phyloP scores from a whole-genome alignment of 2,888 invertebrate species.

The Xestia sexstrigata region DNA sequence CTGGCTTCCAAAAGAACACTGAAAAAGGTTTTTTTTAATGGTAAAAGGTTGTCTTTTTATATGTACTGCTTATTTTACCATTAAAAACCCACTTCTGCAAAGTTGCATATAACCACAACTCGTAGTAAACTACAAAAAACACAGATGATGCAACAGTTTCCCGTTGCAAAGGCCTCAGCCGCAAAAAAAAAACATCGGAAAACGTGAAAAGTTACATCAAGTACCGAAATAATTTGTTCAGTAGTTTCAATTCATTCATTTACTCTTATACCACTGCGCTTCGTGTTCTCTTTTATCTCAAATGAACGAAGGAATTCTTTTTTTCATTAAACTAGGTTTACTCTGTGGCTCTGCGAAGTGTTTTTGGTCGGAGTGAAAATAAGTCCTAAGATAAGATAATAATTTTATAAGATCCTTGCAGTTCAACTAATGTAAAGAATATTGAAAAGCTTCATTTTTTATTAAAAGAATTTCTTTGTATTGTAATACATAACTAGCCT shows the following conservation, averaged over 20 bases:
- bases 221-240: conserved; percentile 19
- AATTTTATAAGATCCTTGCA: not conserved
- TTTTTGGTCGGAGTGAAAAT: conserved; percentile 3
- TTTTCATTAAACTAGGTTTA: not conserved
- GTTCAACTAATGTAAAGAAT: not conserved
- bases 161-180: not conserved
- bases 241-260: conserved; percentile 45
- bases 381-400: not conserved
- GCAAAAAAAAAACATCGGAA: conserved; percentile 19
- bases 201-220: conserved; percentile 32
- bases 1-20: too few relatives aligned
- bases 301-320: conserved; percentile 24
- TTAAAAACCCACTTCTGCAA: not conserved
- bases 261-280: not conserved
- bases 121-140: not conserved
- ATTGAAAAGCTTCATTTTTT: too few relatives aligned
- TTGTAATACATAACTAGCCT: not conserved
- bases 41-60: too few relatives aligned
- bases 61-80: not conserved
- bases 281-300: conserved; percentile 23
- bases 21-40: too few relatives aligned
- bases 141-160: conserved; percentile 35
- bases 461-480: not conserved
- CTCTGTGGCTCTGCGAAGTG: not conserved
- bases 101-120: not conserved